These are phyloP conservation scores for Tetramorium bicarinatum DNA, from an alignment of 2,888 invertebrate genomes.

Conservation along the genomic window DNA sequence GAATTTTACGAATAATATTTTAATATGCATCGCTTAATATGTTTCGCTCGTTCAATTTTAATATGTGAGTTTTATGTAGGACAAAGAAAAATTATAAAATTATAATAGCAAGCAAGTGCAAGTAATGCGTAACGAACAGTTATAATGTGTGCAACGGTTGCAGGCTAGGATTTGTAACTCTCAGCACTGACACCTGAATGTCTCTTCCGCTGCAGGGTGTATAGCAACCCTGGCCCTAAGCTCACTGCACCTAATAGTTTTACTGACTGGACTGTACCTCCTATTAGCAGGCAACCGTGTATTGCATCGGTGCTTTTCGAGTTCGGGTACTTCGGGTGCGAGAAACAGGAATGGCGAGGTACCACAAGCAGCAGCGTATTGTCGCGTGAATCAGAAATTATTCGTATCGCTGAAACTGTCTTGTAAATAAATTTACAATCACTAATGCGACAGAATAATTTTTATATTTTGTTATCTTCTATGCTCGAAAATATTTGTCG, in stretches of 20 bases:
- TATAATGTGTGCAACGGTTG: not conserved
- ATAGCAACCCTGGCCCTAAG: conserved; percentile 52
- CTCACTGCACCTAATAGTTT: conserved; percentile 59
- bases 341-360: conserved; percentile 60
- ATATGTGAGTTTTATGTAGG: not conserved
- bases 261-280: conserved; percentile 67
- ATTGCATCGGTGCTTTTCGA: conserved; percentile 72
- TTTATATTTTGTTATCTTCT: not conserved
- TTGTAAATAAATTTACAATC: not conserved
- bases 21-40: not conserved
- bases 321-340: conserved; percentile 78
- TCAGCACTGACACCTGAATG: not conserved
- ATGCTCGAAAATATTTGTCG: not conserved
- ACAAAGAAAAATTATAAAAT: conserved; percentile 1
- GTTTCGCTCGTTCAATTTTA: not conserved
- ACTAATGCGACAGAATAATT: not conserved
- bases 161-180: not conserved
- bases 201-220: conserved; percentile 70
- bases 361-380: conserved; percentile 39
- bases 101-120: conserved; percentile 1
- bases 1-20: conserved; percentile 5
- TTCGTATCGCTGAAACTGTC: conserved; percentile 17
- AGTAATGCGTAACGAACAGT: not conserved
- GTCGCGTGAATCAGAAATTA: conserved; percentile 18
- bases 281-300: conserved; percentile 79